A percentile compares a stretch with the other conserved stretches of the same genome.
Conservation (phyloP, 2,113 vertebrate species). For the Origma solitaria region DNA sequence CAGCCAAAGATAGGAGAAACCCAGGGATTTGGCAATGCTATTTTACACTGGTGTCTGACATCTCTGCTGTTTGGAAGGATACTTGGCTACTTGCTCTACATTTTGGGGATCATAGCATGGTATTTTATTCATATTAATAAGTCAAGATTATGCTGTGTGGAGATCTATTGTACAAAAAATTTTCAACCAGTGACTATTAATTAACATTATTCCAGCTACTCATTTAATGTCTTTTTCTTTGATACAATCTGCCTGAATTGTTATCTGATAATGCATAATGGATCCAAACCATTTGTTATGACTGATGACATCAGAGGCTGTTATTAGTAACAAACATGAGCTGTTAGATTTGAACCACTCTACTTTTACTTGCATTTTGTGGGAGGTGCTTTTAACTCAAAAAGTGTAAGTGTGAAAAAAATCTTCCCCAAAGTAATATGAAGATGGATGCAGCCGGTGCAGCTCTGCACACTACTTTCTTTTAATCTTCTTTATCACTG, state of each 20-base stretch:
- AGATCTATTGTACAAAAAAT: background rate
- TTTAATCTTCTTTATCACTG: background rate
- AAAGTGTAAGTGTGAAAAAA: background rate
- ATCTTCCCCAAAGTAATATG: background rate
- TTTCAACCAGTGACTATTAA: background rate
- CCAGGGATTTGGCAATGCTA: background rate
- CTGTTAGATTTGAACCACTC: background rate
- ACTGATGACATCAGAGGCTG: background rate
- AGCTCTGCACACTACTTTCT: background rate
- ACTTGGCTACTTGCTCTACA: background rate
- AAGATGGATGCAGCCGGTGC: background rate
- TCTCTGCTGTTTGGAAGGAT: background rate
- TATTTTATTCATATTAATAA: background rate
- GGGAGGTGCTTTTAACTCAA: background rate
- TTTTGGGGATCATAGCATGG: background rate
- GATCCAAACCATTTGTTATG: background rate
- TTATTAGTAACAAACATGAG: background rate
- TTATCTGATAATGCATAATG: background rate
- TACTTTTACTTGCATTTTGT: background rate
- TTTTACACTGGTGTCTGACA: background rate
- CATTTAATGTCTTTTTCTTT: background rate
- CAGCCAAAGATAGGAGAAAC: background rate
- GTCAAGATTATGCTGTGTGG: background rate
- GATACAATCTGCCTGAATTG: background rate
- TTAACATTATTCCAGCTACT: background rate